Evolutionary conservation across 2,888 invertebrate genomes (phyloP).

Genomic region (Ariolimax columbianus): DNA sequence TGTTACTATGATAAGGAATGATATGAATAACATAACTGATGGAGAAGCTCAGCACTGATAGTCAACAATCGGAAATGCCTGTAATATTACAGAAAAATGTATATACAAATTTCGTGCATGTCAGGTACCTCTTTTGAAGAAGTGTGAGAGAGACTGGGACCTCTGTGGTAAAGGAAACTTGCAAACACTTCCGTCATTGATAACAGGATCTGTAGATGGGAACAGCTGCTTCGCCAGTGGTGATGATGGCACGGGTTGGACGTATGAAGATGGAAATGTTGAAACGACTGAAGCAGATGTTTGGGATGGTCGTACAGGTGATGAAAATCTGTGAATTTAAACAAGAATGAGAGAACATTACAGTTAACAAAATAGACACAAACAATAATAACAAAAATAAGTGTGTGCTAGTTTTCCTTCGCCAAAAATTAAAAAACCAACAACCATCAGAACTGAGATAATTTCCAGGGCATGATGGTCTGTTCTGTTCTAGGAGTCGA

Average conservation of each 20-base stretch:
- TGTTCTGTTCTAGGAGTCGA: too few species aligned
- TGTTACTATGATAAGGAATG: too few species aligned
- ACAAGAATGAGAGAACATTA: background rate
- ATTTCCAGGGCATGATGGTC: too few species aligned
- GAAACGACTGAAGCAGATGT: background rate
- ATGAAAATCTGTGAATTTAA: constrained; percentile 25
- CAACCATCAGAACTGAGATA: too few species aligned
- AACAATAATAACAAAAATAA: too few species aligned
- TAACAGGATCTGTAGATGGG: constrained; percentile 6
- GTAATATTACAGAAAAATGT: too few species aligned
- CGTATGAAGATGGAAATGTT: background rate
- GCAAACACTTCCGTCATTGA: background rate
- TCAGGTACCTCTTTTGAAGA: constrained; percentile 70
- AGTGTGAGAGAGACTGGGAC: constrained; percentile 68
- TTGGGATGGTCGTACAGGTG: constrained; percentile 16
- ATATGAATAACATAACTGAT: too few species aligned
- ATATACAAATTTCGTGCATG: background rate
- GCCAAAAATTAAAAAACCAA: too few species aligned
- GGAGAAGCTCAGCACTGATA: too few species aligned
- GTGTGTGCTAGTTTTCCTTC: too few species aligned
- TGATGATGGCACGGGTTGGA: background rate
- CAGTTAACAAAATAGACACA: too few species aligned
- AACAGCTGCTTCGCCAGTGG: background rate
- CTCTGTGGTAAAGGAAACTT: constrained; percentile 44
- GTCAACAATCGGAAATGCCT: too few species aligned